A percentile compares a stretch with the other conserved stretches of the same genome.
These are phyloP conservation scores for Drosophila ambigua DNA, from an alignment of 1,140 invertebrate genomes.

Conservation along the genomic window DNA sequence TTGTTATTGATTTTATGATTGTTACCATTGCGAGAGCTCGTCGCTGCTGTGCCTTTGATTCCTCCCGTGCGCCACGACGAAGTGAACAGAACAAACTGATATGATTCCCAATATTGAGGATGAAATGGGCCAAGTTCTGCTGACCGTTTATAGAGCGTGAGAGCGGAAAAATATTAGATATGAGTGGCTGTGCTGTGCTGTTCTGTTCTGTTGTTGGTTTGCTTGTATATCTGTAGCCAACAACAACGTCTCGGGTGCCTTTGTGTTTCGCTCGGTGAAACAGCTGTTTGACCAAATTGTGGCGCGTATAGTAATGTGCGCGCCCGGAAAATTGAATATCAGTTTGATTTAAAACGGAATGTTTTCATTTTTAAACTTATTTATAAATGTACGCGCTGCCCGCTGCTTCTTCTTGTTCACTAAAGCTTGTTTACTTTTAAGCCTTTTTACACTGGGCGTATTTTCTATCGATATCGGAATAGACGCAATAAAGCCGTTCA, in stretches of 20 bases:
- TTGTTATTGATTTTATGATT: conserved; percentile 44
- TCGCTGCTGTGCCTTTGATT: conserved; percentile 55
- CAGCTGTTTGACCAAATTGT: conserved; percentile 36
- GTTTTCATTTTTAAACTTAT: conserved; percentile 78
- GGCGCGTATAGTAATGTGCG: conserved; percentile 12
- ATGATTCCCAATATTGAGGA: conserved; percentile 73
- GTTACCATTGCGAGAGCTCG: conserved; percentile 69
- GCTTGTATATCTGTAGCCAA: conserved; percentile 47
- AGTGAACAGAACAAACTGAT: conserved; percentile 77
- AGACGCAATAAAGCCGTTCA: too few relatives aligned
- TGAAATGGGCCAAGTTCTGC: conserved; percentile 66
- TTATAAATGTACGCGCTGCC: conserved; percentile 18
- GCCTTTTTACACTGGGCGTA: too few relatives aligned
- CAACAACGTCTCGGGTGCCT: conserved; percentile 15
- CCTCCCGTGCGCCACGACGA: conserved; percentile 81
- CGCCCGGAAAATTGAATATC: conserved; percentile 49
- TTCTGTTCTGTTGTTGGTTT: conserved; percentile 5
- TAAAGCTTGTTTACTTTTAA: too few relatives aligned
- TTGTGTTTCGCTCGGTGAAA: conserved; percentile 13
- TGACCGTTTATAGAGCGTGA: conserved; percentile 28
- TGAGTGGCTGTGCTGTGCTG: neutral
- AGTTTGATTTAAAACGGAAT: conserved; percentile 53
- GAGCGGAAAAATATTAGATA: conserved; percentile 51
- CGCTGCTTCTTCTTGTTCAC: neutral
- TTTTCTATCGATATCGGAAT: too few relatives aligned